A percentile compares a stretch with the other conserved stretches of the same genome.
Conservation (phyloP, 2,797 vertebrate genomes). For the Anableps anableps region DNA sequence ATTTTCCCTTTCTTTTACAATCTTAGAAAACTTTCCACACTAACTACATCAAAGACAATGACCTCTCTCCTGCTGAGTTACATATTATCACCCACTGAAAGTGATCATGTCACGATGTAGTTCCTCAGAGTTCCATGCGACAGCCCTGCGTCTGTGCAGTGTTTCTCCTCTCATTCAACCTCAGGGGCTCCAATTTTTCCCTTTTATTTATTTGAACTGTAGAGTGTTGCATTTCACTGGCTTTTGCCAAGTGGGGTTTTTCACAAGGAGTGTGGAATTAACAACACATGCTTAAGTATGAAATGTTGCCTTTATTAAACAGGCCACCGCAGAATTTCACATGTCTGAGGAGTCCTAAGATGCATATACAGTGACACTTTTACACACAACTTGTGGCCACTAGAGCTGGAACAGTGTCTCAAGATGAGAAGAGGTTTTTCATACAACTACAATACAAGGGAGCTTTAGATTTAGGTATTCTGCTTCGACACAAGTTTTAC, state of each 20-base stretch:
- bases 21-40: constrained; percentile 39
- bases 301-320: constrained; percentile 72
- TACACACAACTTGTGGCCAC: constrained; percentile 43
- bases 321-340: constrained; percentile 57
- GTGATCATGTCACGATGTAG: constrained; percentile 66
- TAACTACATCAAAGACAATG: constrained; percentile 36
- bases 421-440: constrained; percentile 46
- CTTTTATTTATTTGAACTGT: constrained; percentile 72
- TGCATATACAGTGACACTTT: constrained; percentile 59
- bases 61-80: constrained; percentile 25
- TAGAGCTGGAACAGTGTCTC: constrained; percentile 30
- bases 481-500: constrained; percentile 37
- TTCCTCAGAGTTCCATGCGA: constrained; percentile 29
- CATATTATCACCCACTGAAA: constrained; percentile 48
- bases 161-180: constrained; percentile 43
- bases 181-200: constrained; percentile 59
- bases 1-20: constrained; percentile 3
- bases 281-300: constrained; percentile 69
- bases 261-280: constrained; percentile 61
- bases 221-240: constrained; percentile 69
- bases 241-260: constrained; percentile 66
- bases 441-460: constrained; percentile 41
- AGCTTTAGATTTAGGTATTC: constrained; percentile 44
- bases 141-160: constrained; percentile 27
- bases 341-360: constrained; percentile 48